Conservation (phyloP, 2,888 invertebrate genomes). For the Stomorhina lunata region DNA sequence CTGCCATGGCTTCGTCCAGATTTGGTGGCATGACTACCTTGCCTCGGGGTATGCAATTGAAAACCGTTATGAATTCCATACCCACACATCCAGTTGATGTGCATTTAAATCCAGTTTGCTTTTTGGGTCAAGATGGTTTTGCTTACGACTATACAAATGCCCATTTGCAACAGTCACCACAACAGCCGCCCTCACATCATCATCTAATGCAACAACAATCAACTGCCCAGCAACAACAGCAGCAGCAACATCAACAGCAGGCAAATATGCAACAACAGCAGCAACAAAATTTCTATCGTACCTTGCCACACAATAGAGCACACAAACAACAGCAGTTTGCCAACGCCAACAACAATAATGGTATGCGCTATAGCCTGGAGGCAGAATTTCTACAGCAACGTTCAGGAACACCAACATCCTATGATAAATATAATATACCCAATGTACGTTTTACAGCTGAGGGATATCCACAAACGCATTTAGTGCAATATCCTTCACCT, state of each 20-base stretch:
- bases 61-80: slow-evolving; percentile 73
- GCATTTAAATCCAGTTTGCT: slow-evolving; percentile 87
- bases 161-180: slow-evolving; percentile 74
- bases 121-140: slow-evolving; percentile 89
- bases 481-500: slow-evolving; percentile 83
- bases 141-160: slow-evolving; percentile 80
- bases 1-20: slow-evolving; percentile 69
- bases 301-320: slow-evolving; percentile 86
- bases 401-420: slow-evolving; percentile 79
- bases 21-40: slow-evolving; percentile 81
- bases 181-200: slow-evolving; percentile 66
- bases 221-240: slow-evolving; percentile 65
- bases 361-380: slow-evolving; percentile 83
- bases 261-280: slow-evolving; percentile 70
- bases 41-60: slow-evolving; percentile 81
- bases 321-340: slow-evolving; percentile 76
- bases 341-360: slow-evolving; percentile 80
- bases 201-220: slow-evolving; percentile 69
- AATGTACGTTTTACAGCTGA: slow-evolving; percentile 89
- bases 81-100: slow-evolving; percentile 85
- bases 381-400: slow-evolving; percentile 84
- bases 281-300: slow-evolving; percentile 84
- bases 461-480: slow-evolving; percentile 84
- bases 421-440: slow-evolving; percentile 81
- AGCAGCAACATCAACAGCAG: slow-evolving; percentile 70